Evolutionary conservation across 2,888 invertebrate species (phyloP), one percentile per base, ranked within the genome.

Genomic region (Plagodis pulveraria): DNA sequence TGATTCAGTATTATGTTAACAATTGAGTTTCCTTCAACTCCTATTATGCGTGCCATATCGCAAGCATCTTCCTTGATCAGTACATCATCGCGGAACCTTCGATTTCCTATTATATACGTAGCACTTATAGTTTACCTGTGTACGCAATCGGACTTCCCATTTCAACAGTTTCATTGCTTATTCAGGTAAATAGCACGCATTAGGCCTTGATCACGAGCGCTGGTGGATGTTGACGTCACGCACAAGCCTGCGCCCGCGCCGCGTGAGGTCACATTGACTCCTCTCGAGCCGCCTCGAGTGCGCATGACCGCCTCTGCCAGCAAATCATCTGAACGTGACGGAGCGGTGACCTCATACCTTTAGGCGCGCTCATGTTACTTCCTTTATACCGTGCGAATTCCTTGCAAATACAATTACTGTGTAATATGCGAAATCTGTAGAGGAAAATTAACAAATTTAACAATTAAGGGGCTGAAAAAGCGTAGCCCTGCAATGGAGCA

Each of bases 281-380:
- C 12, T 45, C 2, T 10, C 42, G 40, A 43, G 45, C n/a, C 10
- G 12, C 22, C n/a, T 45, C 8, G 38, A 41, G 40, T 51, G 42
- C 49, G 58, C 59, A 55, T 50, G 54, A 48, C 55, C 50, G 59
- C 50, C 38, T 46, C 45, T 41, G 53, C 45, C 41, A 32, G 49
- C 59, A 60, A 58, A 58, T 57, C 61, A 46, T 40, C 45, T 34
- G 57, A 58, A 70, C 75, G 73, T 72, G 73, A 70, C 72, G 71
- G 58, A 57, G 35, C 50, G 57, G 52, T 68, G 73, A 72, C 70
- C 69, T 74, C 67, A 69, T 60, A 53, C 35, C 63, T 65, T 50
- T 56, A 62, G 63, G 51, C 49, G 33, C 12, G 55, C 40, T 22
- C 5, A 22, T 22, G 12, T 52, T 50, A 50, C 51, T 49, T 60